Evolutionary conservation across 2,113 vertebrate genomes (phyloP).

Genomic region (Caranx melampygus): DNA sequence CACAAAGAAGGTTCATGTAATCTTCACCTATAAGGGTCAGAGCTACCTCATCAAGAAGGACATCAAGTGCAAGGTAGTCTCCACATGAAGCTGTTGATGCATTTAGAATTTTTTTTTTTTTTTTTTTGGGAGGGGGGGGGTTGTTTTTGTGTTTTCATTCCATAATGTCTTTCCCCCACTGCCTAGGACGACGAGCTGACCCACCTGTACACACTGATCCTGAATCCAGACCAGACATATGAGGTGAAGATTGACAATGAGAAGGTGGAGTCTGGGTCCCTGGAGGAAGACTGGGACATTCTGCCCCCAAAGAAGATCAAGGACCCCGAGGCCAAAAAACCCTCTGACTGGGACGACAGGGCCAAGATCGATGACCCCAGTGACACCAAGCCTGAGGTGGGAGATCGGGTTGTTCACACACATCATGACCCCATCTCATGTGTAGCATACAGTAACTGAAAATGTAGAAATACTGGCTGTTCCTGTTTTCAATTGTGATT

Average conservation of each 20-base stretch:
- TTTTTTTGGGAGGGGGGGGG: no score
- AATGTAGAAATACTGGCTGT: no score
- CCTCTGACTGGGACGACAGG: slow-evolving; percentile 78
- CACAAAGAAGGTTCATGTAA: slow-evolving; percentile 90
- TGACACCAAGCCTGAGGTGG: slow-evolving; percentile 81
- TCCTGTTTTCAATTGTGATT: no score
- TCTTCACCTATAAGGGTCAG: slow-evolving; percentile 89
- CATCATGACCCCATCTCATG: background rate
- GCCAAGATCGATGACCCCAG: slow-evolving; percentile 73
- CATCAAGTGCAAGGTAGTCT: slow-evolving; percentile 87
- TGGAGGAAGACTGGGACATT: slow-evolving; percentile 88
- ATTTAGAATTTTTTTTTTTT: background rate
- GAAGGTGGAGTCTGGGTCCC: slow-evolving; percentile 81
- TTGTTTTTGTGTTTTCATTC: no score
- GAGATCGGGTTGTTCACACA: background rate
- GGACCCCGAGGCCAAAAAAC: slow-evolving; percentile 79
- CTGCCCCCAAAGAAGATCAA: slow-evolving; percentile 82
- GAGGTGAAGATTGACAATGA: slow-evolving; percentile 85
- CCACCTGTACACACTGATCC: slow-evolving; percentile 87
- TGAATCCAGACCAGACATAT: slow-evolving; percentile 86
- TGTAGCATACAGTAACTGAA: background rate
- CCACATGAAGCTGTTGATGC: background rate
- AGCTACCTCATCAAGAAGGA: slow-evolving; percentile 87
- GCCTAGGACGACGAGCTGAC: slow-evolving; percentile 85
- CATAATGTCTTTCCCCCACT: background rate